Evolutionary conservation across 2,113 vertebrate genomes (phyloP), one percentile per base, ranked within the genome.

Genomic region (Sula dactylatra): DNA sequence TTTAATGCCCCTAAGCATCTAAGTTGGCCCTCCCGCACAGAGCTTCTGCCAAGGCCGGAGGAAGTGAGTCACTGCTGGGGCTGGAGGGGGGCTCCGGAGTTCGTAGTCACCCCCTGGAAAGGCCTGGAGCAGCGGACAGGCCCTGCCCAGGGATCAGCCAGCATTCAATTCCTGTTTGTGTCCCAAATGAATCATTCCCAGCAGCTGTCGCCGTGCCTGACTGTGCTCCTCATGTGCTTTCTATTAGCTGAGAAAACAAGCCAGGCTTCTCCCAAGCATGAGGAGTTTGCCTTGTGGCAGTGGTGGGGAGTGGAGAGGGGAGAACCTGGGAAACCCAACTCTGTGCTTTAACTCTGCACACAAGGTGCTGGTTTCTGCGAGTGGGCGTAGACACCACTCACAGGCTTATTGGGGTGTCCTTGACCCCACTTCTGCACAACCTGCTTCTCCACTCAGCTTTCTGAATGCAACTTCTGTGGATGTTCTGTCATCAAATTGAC

Each of bases 111-210:
- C 94, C 96, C 88, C 86, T 95, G 85, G 89, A 92, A 94, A 32
- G 89, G 90, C 90, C 92, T 67, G 83, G 82, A 95, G 94, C 93
- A 86, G 79, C 1, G 27, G 90, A 92, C 86, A 86, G 93, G 90
- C 90, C 78, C 90, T 94, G 93, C 90, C 74, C 40, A 73, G 82
- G 92, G 92, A 92, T 85, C 95, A 92, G 93, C 87, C 90, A 96
- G 94, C 85, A 34, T 16, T 66, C 1, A 2, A 71, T 95, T 97
- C 86, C 96, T 94, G 88, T 90, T 77, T 93, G 94, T 72, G 65
- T 97, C 96, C 97, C 94, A 40, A 16, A 81, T 84, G 93, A 95
- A 93, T 96, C 96, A 86, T n/a, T 91, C 94, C 83, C 64, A 93
- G 21, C 95, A 96, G 95, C 96, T 96, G 96, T 84, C 69, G 1